A percentile compares a stretch with the other conserved stretches of the same genome.
Evolutionary conservation across 2,888 invertebrate genomes (phyloP).

Genomic region (Thelaira solivaga): DNA sequence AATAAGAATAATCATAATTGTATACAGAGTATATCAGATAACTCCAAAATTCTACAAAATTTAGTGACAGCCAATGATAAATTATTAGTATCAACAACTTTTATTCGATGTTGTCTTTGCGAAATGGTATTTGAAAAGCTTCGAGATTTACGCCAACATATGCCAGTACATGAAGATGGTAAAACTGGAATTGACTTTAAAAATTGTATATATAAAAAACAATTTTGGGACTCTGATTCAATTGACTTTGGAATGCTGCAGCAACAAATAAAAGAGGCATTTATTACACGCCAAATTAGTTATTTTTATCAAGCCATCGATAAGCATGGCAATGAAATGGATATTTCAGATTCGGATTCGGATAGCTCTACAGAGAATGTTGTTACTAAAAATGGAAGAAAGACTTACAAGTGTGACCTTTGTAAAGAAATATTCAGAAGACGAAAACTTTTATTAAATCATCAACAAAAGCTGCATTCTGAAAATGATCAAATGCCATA

Average conservation of each 20-base stretch:
- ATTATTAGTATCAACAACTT: background rate
- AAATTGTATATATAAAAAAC: constrained; percentile 64
- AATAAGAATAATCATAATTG: constrained; percentile 71
- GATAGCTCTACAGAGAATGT: constrained; percentile 68
- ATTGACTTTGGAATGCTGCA: constrained; percentile 1
- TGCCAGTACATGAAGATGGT: constrained; percentile 67
- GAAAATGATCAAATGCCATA: constrained; percentile 75
- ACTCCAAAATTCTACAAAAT: background rate
- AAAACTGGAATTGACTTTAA: constrained; percentile 65
- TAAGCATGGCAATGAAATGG: constrained; percentile 71
- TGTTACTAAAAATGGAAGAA: constrained; percentile 64
- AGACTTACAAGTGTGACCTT: constrained; percentile 67
- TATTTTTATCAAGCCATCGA: constrained; percentile 72
- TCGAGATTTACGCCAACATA: constrained; percentile 65
- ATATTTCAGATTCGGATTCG: constrained; percentile 74
- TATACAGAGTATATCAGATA: constrained; percentile 34
- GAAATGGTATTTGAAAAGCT: constrained; percentile 62
- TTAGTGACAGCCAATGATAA: constrained; percentile 69
- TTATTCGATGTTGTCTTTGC: constrained; percentile 68
- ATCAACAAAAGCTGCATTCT: constrained; percentile 70
- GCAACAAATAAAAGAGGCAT: constrained; percentile 22
- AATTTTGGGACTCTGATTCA: constrained; percentile 4
- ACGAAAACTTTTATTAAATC: constrained; percentile 66
- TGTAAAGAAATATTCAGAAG: constrained; percentile 66
- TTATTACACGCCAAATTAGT: constrained; percentile 52